Evolutionary conservation across 2,113 vertebrate species (phyloP).

Genomic region (Echinops telfairi): DNA sequence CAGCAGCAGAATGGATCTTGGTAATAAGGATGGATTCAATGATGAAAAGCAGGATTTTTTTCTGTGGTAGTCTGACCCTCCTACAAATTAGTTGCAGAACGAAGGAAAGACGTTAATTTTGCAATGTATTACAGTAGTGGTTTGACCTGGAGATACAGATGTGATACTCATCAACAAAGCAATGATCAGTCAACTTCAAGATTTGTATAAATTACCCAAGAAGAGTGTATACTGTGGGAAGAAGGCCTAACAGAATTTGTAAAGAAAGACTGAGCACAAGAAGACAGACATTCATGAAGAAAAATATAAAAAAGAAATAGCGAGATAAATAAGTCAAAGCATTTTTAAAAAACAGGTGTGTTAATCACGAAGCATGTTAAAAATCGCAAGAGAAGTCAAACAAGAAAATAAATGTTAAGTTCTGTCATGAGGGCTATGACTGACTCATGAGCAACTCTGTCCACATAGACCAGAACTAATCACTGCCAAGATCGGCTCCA

Average conservation of each 20-base stretch:
- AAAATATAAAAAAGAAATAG: too few species aligned
- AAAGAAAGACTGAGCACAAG: slow-evolving; percentile 10
- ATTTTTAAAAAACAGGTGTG: too few species aligned
- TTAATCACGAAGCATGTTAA: too few species aligned
- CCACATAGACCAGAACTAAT: too few species aligned
- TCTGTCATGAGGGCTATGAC: too few species aligned
- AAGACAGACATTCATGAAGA: background rate
- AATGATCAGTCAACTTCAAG: background rate
- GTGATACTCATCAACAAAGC: background rate
- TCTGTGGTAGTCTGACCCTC: background rate
- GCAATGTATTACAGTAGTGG: background rate
- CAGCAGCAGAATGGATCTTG: background rate
- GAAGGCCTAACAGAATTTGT: background rate
- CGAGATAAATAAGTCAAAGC: too few species aligned
- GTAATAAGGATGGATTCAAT: background rate
- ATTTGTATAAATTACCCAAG: background rate
- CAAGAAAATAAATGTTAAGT: background rate
- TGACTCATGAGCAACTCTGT: too few species aligned
- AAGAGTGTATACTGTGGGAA: background rate
- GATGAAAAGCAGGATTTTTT: slow-evolving; percentile 16
- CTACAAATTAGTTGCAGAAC: background rate
- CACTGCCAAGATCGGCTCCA: too few species aligned
- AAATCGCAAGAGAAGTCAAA: background rate
- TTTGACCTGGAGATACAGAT: background rate
- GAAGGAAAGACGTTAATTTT: background rate